A percentile compares a stretch with the other conserved stretches of the same genome.
Conservation (phyloP, 2,797 vertebrate species). For the Cebuella pygmaea region DNA sequence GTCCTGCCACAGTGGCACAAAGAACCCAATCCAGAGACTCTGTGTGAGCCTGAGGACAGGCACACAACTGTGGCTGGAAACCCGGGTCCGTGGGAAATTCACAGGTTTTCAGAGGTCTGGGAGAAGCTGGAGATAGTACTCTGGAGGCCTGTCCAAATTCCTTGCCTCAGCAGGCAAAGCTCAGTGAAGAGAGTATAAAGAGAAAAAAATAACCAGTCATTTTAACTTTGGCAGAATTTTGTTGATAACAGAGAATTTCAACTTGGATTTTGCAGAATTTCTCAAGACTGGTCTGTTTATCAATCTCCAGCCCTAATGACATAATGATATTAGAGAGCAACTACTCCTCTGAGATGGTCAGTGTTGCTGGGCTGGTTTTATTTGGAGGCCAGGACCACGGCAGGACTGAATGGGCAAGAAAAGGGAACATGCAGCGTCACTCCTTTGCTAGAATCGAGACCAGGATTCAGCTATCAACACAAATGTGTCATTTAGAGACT, state of each 20-base stretch:
- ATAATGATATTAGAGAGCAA: neutral
- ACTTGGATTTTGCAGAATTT: conserved; percentile 23
- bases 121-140: neutral
- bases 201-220: neutral
- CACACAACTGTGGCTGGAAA: neutral
- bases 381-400: rapidly evolving
- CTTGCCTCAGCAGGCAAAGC: neutral
- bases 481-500: conserved; percentile 75
- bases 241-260: conserved; percentile 31
- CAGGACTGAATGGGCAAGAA: neutral
- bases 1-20: neutral
- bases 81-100: neutral
- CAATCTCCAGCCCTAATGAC: conserved; percentile 41
- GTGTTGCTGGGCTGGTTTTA: neutral
- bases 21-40: neutral
- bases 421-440: neutral
- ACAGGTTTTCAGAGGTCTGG: neutral
- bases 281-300: conserved; percentile 56
- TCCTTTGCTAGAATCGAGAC: neutral
- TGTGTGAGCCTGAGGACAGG: neutral
- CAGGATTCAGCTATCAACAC: conserved; percentile 74
- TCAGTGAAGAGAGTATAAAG: neutral
- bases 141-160: neutral
- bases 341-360: neutral
- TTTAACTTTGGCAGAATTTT: conserved; percentile 37